phyloP scores from a whole-genome alignment of 2,888 invertebrate species.

The Cephus sareptanus region DNA sequence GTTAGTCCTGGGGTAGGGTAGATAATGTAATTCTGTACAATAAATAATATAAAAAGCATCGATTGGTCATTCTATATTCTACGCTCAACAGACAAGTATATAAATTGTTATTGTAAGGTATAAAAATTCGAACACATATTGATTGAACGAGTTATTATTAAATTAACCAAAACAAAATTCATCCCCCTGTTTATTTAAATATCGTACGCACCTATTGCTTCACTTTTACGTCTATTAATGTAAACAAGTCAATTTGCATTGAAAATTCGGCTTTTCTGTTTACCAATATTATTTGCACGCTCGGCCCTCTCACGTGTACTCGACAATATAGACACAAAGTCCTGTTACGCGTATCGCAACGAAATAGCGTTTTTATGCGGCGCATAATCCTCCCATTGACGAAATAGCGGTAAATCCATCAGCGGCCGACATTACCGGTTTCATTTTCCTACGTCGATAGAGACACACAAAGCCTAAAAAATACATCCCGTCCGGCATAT shows the following conservation, averaged over 20 bases:
- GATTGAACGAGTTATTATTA: neutral
- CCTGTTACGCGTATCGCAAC: slow-evolving; percentile 27
- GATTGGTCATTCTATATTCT: neutral
- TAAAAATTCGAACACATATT: neutral
- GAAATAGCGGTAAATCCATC: slow-evolving; percentile 60
- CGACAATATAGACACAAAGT: neutral
- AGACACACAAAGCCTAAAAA: slow-evolving; percentile 55
- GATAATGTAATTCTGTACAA: neutral
- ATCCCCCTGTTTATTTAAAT: neutral
- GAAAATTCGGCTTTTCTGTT: neutral
- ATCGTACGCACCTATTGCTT: neutral
- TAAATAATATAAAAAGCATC: neutral
- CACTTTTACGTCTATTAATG: neutral
- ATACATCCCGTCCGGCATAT: slow-evolving; percentile 46
- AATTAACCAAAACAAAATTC: neutral
- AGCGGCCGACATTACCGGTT: slow-evolving; percentile 60
- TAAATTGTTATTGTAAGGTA: slow-evolving; percentile 11
- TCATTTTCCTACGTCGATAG: slow-evolving; percentile 59
- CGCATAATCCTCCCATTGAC: slow-evolving; percentile 63
- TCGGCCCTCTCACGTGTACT: neutral
- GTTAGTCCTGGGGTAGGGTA: neutral
- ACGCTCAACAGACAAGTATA: neutral
- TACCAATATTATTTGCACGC: neutral
- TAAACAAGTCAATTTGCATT: neutral
- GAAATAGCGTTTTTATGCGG: slow-evolving; percentile 64